phyloP scores from a whole-genome alignment of 2,888 invertebrate species.

The Eupelmus urozonus region DNA sequence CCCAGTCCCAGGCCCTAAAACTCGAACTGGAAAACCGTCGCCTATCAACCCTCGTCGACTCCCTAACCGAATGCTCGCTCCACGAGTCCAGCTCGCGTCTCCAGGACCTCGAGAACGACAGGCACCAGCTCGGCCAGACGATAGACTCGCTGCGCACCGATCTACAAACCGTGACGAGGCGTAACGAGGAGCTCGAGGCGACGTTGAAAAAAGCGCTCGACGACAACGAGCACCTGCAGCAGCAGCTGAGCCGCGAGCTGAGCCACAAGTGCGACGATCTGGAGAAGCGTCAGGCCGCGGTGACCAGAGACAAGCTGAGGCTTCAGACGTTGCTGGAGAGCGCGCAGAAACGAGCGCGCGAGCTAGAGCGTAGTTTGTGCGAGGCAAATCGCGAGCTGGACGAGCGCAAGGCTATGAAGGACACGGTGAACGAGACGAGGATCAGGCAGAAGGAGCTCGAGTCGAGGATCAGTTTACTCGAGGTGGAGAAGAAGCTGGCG shows the following conservation, averaged over 20 bases:
- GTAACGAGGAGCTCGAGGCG: slow-evolving; percentile 2
- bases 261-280: background rate
- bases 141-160: slow-evolving; percentile 17
- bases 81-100: slow-evolving; percentile 89
- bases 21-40: slow-evolving; percentile 94
- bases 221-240: background rate
- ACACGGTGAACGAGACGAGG: slow-evolving; percentile 1
- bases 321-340: slow-evolving; percentile 13
- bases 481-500: background rate
- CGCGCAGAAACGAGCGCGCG: slow-evolving; percentile 2
- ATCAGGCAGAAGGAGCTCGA: slow-evolving; percentile 20
- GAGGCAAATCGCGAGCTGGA: background rate
- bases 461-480: slow-evolving; percentile 5
- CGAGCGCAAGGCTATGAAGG: slow-evolving; percentile 14
- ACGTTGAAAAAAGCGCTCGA: background rate
- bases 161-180: background rate
- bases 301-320: background rate
- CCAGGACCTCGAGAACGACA: slow-evolving; percentile 93
- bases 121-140: slow-evolving; percentile 81
- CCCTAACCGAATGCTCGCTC: slow-evolving; percentile 88
- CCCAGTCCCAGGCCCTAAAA: slow-evolving; percentile 90
- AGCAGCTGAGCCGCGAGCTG: background rate
- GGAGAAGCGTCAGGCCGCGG: background rate
- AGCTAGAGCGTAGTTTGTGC: background rate
- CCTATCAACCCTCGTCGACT: slow-evolving; percentile 84